Conservation (phyloP, 2,113 vertebrate species). For the Carassius gibelio region DNA sequence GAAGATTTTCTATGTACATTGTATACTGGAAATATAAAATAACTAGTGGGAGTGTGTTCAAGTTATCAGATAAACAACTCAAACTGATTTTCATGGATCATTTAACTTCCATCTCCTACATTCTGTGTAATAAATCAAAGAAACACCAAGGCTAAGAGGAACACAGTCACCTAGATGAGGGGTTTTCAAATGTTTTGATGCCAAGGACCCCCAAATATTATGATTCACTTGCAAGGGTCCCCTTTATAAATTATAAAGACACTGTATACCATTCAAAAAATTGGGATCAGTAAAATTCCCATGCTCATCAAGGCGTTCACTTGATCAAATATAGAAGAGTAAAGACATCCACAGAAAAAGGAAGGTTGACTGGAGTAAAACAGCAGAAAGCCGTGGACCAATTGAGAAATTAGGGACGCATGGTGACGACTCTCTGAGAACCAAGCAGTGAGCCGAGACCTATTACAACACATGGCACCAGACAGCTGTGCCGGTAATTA, state of each 20-base stretch:
- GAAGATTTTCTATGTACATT: conserved; percentile 64
- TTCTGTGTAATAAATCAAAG: conserved; percentile 65
- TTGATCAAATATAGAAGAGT: conserved; percentile 52
- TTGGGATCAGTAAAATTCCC: not conserved
- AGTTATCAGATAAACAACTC: conserved; percentile 38
- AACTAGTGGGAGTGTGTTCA: conserved; percentile 59
- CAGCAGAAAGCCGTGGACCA: conserved; percentile 69
- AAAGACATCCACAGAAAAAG: conserved; percentile 60
- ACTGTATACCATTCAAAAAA: not conserved
- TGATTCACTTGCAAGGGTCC: not conserved
- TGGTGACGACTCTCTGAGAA: conserved; percentile 71
- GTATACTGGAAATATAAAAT: conserved; percentile 51
- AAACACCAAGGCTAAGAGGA: conserved; percentile 57
- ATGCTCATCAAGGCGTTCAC: too few species aligned
- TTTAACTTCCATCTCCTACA: conserved; percentile 41
- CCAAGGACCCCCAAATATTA: too few species aligned
- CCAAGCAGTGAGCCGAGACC: conserved; percentile 68
- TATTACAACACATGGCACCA: conserved; percentile 74
- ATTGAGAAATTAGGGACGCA: conserved; percentile 78
- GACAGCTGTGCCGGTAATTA: conserved; percentile 78
- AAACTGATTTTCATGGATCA: conserved; percentile 44
- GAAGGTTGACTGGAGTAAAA: conserved; percentile 72
- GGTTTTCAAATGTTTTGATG: not conserved
- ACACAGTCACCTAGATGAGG: not conserved
- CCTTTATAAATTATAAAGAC: not conserved